Conservation (phyloP, 2,797 vertebrate genomes). For the Potorous gilbertii region DNA sequence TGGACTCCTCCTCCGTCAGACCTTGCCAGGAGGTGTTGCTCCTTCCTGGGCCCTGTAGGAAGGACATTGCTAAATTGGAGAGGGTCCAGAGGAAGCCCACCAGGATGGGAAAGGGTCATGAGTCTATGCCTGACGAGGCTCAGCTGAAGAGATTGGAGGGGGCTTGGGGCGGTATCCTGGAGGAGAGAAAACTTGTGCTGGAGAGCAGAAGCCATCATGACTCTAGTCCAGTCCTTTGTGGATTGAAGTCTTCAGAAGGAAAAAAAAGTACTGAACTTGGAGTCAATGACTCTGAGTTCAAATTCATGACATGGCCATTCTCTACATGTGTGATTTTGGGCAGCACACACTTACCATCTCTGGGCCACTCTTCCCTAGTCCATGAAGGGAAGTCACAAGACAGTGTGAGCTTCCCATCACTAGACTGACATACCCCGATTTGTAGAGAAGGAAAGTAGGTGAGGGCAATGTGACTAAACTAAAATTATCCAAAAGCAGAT, state of each 20-base stretch:
- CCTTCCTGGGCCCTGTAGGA: not conserved
- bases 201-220: not conserved
- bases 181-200: not conserved
- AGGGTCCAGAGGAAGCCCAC: not conserved
- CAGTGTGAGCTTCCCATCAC: not conserved
- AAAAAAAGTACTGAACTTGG: not conserved
- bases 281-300: not conserved
- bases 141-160: not conserved
- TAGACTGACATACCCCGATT: not conserved
- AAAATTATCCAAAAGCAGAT: not conserved
- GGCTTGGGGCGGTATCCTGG: not conserved
- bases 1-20: not conserved
- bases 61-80: not conserved
- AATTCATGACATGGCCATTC: not conserved
- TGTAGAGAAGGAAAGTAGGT: not conserved
- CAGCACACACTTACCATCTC: accelerated
- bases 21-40: not conserved
- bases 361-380: not conserved
- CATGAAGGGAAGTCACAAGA: not conserved
- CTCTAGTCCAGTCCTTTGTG: not conserved
- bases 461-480: no score
- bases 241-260: not conserved
- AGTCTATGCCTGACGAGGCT: not conserved
- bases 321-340: not conserved
- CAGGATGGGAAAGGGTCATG: not conserved